A percentile compares a stretch with the other conserved stretches of the same genome.
Evolutionary conservation across 2,113 vertebrate genomes (phyloP).

Genomic region (Myotis lucifugus): DNA sequence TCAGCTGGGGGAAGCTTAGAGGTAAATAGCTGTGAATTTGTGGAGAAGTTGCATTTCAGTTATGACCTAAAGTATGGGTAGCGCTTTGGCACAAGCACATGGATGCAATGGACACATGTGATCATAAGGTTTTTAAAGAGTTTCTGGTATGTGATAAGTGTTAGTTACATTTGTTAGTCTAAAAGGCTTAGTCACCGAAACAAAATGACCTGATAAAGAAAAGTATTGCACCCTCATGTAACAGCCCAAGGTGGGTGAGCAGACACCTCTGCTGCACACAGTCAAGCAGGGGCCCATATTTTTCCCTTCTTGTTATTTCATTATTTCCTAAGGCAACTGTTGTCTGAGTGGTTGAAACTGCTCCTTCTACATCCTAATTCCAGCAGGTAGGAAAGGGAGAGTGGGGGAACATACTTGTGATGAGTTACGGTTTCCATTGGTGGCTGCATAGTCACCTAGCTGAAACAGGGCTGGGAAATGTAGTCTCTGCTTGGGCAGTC

Average conservation of each 20-base stretch:
- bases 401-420: neutral
- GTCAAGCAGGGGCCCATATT: neutral
- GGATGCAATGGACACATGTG: neutral
- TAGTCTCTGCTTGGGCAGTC: neutral
- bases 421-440: neutral
- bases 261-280: neutral
- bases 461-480: neutral
- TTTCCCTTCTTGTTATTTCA: neutral
- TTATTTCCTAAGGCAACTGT: neutral
- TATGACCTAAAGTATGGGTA: neutral
- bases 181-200: neutral
- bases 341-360: neutral
- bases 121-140: neutral
- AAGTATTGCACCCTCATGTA: neutral
- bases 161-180: conserved; percentile 4
- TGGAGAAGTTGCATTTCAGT: neutral
- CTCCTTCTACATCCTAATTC: neutral
- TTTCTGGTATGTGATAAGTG: neutral
- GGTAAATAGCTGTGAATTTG: neutral
- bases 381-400: neutral
- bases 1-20: neutral
- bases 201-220: neutral
- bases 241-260: neutral
- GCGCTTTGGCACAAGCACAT: neutral
- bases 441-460: neutral